Evolutionary conservation across 1,140 invertebrate species (phyloP).

Genomic region (Phthorimaea operculella): DNA sequence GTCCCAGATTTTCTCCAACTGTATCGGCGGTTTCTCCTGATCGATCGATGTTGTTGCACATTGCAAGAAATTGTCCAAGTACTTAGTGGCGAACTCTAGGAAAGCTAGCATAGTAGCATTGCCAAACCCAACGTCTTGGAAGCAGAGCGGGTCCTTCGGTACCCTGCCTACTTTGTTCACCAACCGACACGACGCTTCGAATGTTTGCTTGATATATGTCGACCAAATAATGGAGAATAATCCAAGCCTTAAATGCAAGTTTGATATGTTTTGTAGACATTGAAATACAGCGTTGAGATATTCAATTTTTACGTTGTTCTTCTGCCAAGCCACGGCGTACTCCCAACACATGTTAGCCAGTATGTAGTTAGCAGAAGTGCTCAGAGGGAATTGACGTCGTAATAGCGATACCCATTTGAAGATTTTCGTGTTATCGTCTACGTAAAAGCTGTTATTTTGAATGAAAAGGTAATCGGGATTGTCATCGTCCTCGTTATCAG

Average conservation of each 20-base stretch:
- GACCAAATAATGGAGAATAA: conserved; percentile 89
- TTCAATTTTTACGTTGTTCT: conserved; percentile 75
- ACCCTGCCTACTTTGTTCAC: conserved; percentile 91
- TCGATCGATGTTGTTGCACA: conserved; percentile 62
- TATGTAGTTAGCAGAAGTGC: conserved; percentile 80
- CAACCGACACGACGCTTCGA: conserved; percentile 79
- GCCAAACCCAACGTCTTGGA: conserved; percentile 79
- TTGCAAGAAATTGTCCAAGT: conserved; percentile 82
- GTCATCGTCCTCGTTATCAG: conserved; percentile 23
- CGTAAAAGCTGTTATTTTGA: conserved; percentile 38
- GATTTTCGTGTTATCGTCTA: conserved; percentile 55
- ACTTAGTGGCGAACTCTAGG: conserved; percentile 74
- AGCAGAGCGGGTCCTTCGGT: conserved; percentile 84
- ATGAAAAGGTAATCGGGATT: conserved; percentile 38
- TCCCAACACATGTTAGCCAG: conserved; percentile 92
- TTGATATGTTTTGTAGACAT: conserved; percentile 72
- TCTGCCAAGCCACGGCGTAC: conserved; percentile 87
- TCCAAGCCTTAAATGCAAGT: conserved; percentile 75
- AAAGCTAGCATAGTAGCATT: conserved; percentile 76
- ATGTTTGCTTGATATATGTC: conserved; percentile 80
- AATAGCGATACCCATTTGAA: conserved; percentile 72
- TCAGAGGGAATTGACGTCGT: conserved; percentile 84
- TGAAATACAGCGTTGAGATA: conserved; percentile 73
- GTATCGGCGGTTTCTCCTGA: conserved; percentile 63
- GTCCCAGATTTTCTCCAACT: conserved; percentile 78